A percentile compares a stretch with the other conserved stretches of the same genome.
Conservation (phyloP, 2,888 invertebrate species). For the Cataglyphis rosenhaueri region DNA sequence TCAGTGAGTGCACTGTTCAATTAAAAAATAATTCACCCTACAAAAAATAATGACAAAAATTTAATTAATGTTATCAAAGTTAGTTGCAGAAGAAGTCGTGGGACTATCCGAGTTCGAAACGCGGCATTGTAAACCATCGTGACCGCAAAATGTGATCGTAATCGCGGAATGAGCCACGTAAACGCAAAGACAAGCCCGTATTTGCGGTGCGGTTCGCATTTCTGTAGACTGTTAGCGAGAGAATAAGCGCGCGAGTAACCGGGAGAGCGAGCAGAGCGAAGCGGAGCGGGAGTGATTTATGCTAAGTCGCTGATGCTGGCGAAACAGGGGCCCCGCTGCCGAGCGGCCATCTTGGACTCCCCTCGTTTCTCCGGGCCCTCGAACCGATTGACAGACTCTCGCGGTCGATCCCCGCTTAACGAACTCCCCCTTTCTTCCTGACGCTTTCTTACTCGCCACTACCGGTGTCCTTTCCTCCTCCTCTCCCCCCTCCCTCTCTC, state of each 20-base stretch:
- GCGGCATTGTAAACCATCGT: not conserved
- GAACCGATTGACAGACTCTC: conserved; percentile 74
- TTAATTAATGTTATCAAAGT: conserved; percentile 20
- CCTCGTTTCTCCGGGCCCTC: conserved; percentile 73
- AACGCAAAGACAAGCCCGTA: conserved; percentile 58
- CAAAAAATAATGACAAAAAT: conserved; percentile 6
- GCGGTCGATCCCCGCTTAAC: conserved; percentile 71
- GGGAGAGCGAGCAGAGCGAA: conserved; percentile 51
- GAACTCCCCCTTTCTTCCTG: conserved; percentile 67
- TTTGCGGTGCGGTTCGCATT: conserved; percentile 69
- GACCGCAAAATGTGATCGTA: conserved; percentile 54
- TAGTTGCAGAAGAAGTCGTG: not conserved
- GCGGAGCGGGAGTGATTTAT: conserved; percentile 84
- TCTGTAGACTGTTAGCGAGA: conserved; percentile 69
- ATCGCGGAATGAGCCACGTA: conserved; percentile 36
- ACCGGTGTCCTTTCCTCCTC: conserved; percentile 39
- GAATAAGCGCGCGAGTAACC: conserved; percentile 54
- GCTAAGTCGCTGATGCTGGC: conserved; percentile 82
- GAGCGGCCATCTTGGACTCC: conserved; percentile 76
- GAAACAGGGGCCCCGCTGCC: conserved; percentile 78
- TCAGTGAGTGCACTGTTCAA: not conserved
- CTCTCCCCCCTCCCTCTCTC: conserved; percentile 16
- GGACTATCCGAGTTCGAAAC: not conserved
- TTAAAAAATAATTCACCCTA: not conserved
- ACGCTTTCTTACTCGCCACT: conserved; percentile 46